Evolutionary conservation across 2,797 vertebrate genomes (phyloP).

Genomic region (Phaenicophaeus curvirostris): DNA sequence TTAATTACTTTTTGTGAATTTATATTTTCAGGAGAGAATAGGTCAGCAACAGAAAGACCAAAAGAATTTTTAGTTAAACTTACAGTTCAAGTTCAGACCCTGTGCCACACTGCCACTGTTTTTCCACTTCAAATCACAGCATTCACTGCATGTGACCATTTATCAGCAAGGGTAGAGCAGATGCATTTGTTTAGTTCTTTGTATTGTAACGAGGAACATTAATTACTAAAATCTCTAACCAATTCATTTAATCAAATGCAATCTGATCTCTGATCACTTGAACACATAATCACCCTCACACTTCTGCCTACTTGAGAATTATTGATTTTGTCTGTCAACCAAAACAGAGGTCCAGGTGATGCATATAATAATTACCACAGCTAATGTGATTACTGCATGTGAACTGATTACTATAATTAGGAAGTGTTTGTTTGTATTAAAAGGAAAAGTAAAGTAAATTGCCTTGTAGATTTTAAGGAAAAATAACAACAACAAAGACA

Average conservation of each 20-base stretch:
- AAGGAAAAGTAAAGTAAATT: slow-evolving; percentile 54
- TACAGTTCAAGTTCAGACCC: neutral
- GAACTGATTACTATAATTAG: slow-evolving; percentile 75
- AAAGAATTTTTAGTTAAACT: neutral
- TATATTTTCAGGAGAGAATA: neutral
- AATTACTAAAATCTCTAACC: slow-evolving; percentile 56
- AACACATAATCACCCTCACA: slow-evolving; percentile 66
- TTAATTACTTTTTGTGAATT: neutral
- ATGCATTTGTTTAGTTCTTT: slow-evolving; percentile 24
- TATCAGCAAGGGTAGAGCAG: neutral
- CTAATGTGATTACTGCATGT: slow-evolving; percentile 68
- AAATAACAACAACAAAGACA: neutral
- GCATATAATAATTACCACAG: slow-evolving; percentile 73
- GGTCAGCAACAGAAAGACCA: neutral
- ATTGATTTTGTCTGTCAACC: slow-evolving; percentile 74
- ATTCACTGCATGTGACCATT: neutral
- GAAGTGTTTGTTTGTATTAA: slow-evolving; percentile 55
- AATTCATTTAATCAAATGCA: slow-evolving; percentile 71
- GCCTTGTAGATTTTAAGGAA: neutral
- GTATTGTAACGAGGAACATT: slow-evolving; percentile 49
- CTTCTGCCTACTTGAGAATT: slow-evolving; percentile 69
- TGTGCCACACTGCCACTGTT: neutral
- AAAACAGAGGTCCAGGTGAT: slow-evolving; percentile 70
- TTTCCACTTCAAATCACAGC: neutral
- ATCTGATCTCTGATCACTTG: slow-evolving; percentile 69